phyloP scores from a whole-genome alignment of 2,113 vertebrate genomes.

The Myrmecophaga tridactyla region DNA sequence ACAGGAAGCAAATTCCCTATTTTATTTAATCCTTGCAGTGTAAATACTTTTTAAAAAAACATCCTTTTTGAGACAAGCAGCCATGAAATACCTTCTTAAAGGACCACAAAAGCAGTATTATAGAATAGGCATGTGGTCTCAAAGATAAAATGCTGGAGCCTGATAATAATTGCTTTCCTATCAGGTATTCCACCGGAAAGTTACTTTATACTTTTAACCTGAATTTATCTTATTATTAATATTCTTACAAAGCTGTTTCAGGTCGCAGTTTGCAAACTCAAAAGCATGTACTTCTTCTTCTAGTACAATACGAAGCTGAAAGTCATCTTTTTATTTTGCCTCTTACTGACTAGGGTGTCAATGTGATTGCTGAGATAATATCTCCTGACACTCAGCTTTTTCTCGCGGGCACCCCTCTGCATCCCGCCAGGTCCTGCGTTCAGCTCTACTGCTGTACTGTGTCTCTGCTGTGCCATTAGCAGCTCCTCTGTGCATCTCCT shows the following conservation, averaged over 20 bases:
- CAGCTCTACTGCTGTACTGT: not conserved
- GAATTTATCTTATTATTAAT: not conserved
- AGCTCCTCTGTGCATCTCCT: not conserved
- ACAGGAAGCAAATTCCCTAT: not conserved
- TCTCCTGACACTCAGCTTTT: too few species aligned
- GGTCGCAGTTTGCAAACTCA: not conserved
- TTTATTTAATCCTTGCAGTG: constrained; percentile 12
- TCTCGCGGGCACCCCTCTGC: not conserved
- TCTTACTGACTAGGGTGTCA: not conserved
- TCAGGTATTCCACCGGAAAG: not conserved
- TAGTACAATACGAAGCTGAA: not conserved
- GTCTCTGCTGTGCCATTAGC: not conserved
- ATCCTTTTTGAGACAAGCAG: constrained; percentile 1
- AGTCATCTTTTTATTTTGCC: rapidly evolving
- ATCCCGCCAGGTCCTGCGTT: too few species aligned
- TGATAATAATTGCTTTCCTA: not conserved
- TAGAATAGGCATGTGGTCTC: not conserved
- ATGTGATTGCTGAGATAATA: not conserved
- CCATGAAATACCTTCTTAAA: not conserved
- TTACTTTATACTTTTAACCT: not conserved
- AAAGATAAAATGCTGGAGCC: not conserved
- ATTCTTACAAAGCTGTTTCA: not conserved
- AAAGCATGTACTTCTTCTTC: not conserved
- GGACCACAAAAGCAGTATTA: not conserved
- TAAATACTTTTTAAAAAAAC: constrained; percentile 41